Base-by-base conservation (phyloP, 1,140 invertebrate species). In the Tenebrio molitor region DNA sequence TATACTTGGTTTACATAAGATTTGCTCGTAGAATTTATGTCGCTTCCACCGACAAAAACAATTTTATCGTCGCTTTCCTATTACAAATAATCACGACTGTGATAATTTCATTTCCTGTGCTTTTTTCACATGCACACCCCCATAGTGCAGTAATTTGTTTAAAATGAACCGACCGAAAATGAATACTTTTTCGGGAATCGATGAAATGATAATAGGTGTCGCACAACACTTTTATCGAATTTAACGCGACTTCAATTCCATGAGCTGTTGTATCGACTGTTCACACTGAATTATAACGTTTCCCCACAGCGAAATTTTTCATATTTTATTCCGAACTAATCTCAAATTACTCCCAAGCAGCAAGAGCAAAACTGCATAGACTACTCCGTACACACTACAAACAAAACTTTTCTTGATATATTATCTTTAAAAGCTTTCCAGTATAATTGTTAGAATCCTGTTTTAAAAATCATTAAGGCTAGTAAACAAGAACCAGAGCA, bases 1-100 rank as follows among this genome's bases (percentile, higher is more conserved):
- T 73, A 68, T 44, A 68, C 67, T 72, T 68, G 50, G 64, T 73
- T 73, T 73, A 58, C 68, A 41, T 23, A 50, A 36, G 46, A 50
- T 50, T 69, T 69, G 50, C 29, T 23, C 12, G 4, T 29, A 10
- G 50, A 58, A 58, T 58, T 58, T 58, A 58, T 58, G 50, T 58
- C 50, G 50, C 50, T n/a, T 58, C 21, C 23, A 58, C 50, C 50
- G 50, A 58, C 50, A 58, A 58, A 53, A 58, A 29, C 50, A 58
- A 58, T 58, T 58, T 58, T 58, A 58, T 58, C 50, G 6, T 14
- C 23, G 50, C n/a, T 58, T 58, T 58, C 50, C 23, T 23, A 29
- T 29, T 58, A 25, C 19, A 29, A 58, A 58, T 58, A 58, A 58
- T 58, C 50, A 29, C 29, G 1, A 17, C n/a, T 5, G n/a, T 29